These are phyloP conservation scores for Entomobrya multifasciata DNA, from an alignment of 2,888 invertebrate genomes.

Conservation along the genomic window DNA sequence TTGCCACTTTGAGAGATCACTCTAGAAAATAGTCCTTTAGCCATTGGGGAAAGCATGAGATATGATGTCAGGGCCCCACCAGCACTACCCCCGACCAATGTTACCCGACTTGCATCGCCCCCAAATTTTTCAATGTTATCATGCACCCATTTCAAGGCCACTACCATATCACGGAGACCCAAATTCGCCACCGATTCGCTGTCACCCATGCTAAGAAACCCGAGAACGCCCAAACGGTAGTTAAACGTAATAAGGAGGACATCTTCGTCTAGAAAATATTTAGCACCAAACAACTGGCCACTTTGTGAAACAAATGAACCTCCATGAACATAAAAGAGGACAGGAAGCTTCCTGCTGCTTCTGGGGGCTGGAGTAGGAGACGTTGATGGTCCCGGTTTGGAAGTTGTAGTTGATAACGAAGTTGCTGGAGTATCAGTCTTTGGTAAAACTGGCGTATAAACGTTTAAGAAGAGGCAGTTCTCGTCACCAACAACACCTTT, in stretches of 20 bases:
- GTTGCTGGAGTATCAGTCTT: not conserved
- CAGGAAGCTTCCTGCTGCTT: constrained; percentile 51
- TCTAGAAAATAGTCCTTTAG: constrained; percentile 60
- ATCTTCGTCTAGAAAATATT: constrained; percentile 72
- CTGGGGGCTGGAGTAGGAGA: not conserved
- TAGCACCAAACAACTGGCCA: constrained; percentile 63
- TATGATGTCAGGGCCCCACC: constrained; percentile 64
- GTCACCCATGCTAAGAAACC: constrained; percentile 71
- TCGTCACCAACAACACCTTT: constrained; percentile 65
- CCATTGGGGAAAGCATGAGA: constrained; percentile 68
- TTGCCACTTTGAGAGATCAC: constrained; percentile 64
- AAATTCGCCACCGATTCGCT: constrained; percentile 66
- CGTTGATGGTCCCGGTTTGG: not conserved
- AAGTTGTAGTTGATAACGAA: not conserved
- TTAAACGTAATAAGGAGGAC: constrained; percentile 25
- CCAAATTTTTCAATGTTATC: constrained; percentile 73
- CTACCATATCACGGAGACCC: constrained; percentile 63
- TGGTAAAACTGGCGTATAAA: constrained; percentile 63
- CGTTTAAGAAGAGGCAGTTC: constrained; percentile 70
- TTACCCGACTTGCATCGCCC: constrained; percentile 65
- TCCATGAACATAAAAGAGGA: constrained; percentile 73
- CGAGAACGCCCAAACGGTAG: constrained; percentile 37
- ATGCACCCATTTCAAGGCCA: constrained; percentile 68
- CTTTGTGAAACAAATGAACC: constrained; percentile 72
- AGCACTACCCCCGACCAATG: constrained; percentile 65